Percentiles rank a stretch among this genome's conserved stretches.
Evolutionary conservation across 2,113 vertebrate species (phyloP).

Genomic region (Tylochromis polylepis): DNA sequence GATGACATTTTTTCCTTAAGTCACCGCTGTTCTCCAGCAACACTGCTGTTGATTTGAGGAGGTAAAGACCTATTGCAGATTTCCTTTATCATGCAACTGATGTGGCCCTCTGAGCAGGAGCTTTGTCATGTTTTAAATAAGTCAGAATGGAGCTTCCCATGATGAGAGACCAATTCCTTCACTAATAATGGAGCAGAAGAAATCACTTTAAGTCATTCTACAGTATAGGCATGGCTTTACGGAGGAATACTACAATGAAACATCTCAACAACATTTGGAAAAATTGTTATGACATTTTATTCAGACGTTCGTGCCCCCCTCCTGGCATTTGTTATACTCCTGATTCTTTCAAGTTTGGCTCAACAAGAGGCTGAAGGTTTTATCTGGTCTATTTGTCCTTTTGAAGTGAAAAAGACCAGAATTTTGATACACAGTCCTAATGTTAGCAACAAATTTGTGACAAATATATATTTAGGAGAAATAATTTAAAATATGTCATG

Average conservation of each 20-base stretch:
- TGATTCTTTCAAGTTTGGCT: neutral
- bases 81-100: neutral
- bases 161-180: neutral
- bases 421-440: neutral
- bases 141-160: neutral
- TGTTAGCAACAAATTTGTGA: neutral
- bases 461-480: neutral
- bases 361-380: neutral
- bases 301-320: neutral
- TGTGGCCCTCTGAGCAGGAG: neutral
- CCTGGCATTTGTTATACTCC: neutral
- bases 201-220: neutral
- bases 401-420: neutral
- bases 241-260: neutral
- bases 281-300: neutral
- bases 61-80: neutral
- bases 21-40: neutral
- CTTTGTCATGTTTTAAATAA: neutral
- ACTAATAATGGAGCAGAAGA: neutral
- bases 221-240: neutral
- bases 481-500: neutral
- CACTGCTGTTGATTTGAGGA: neutral
- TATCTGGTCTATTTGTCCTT: neutral
- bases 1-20: constrained; percentile 5
- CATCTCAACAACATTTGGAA: neutral